Evolutionary conservation across 1,140 invertebrate species (phyloP).

Genomic region (Orussus abietinus): DNA sequence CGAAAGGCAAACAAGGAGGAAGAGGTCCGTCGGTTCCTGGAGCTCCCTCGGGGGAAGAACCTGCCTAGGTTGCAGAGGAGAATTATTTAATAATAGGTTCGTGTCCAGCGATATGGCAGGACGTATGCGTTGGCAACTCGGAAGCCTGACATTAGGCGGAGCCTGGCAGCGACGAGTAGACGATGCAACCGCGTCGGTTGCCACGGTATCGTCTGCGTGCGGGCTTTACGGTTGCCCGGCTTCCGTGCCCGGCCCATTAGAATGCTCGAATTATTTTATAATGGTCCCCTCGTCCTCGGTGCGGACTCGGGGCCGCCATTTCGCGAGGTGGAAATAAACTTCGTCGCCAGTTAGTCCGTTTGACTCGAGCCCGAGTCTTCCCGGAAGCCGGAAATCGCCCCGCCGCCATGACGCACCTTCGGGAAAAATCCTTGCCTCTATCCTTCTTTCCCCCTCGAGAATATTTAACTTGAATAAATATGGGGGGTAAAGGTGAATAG

Average conservation of each 20-base stretch:
- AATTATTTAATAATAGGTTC: constrained; percentile 35
- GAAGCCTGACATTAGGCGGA: constrained; percentile 29
- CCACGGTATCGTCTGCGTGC: constrained; percentile 26
- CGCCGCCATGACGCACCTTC: too few species aligned
- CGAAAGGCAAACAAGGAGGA: constrained; percentile 21
- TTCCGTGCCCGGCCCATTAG: constrained; percentile 29
- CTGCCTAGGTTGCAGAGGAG: constrained; percentile 26
- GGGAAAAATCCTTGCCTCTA: too few species aligned
- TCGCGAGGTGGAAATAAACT: too few species aligned
- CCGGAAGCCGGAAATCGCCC: too few species aligned
- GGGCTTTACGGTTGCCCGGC: constrained; percentile 27
- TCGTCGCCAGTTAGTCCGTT: too few species aligned
- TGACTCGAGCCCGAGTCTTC: too few species aligned
- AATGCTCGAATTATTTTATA: constrained; percentile 33
- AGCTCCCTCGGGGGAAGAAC: constrained; percentile 19
- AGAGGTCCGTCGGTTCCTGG: constrained; percentile 14
- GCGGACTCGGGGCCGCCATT: too few species aligned
- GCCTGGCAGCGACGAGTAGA: constrained; percentile 10
- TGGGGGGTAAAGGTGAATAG: too few species aligned
- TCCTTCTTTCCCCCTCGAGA: too few species aligned
- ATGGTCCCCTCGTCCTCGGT: constrained; percentile 12
- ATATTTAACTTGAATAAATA: too few species aligned
- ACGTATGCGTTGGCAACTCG: constrained; percentile 11
- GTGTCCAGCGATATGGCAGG: constrained; percentile 14
- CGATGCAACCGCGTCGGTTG: neutral